Evolutionary conservation across 2,888 invertebrate species (phyloP).

Genomic region (Tachina fera): DNA sequence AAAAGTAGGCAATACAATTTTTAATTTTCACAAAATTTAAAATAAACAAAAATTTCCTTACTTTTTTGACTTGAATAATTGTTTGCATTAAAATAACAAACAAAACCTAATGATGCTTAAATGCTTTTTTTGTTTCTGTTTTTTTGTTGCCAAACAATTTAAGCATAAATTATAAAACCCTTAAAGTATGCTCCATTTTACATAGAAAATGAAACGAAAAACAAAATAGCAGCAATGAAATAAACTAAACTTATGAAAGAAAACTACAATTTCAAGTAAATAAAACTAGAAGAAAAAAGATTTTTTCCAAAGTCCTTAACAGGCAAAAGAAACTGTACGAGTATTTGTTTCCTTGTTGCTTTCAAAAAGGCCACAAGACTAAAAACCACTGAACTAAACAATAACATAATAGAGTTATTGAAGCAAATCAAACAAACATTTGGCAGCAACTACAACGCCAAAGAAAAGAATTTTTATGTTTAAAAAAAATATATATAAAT

Average conservation of each 20-base stretch:
- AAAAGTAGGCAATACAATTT: background rate
- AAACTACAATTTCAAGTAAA: conserved; percentile 15
- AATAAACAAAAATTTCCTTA: background rate
- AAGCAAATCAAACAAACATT: conserved; percentile 73
- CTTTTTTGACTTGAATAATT: conserved; percentile 26
- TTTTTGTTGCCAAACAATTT: conserved; percentile 40
- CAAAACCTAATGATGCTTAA: conserved; percentile 58
- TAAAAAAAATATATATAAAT: background rate
- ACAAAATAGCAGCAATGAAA: background rate
- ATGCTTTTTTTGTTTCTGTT: too few relatives aligned
- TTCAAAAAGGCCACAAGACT: conserved; percentile 18
- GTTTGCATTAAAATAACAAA: conserved; percentile 43
- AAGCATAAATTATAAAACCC: conserved; percentile 50
- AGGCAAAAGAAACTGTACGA: background rate
- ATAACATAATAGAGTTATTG: conserved; percentile 71
- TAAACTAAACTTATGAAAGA: conserved; percentile 25
- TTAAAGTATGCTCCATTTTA: conserved; percentile 42
- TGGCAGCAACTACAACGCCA: conserved; percentile 63
- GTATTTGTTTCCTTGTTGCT: background rate
- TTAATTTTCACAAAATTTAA: background rate
- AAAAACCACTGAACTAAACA: conserved; percentile 47
- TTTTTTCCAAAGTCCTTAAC: background rate
- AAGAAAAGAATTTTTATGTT: background rate
- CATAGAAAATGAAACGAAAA: background rate
- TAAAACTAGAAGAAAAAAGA: conserved; percentile 23